Evolutionary conservation across 1,140 invertebrate genomes (phyloP).

Genomic region (Tetramorium alpestre): DNA sequence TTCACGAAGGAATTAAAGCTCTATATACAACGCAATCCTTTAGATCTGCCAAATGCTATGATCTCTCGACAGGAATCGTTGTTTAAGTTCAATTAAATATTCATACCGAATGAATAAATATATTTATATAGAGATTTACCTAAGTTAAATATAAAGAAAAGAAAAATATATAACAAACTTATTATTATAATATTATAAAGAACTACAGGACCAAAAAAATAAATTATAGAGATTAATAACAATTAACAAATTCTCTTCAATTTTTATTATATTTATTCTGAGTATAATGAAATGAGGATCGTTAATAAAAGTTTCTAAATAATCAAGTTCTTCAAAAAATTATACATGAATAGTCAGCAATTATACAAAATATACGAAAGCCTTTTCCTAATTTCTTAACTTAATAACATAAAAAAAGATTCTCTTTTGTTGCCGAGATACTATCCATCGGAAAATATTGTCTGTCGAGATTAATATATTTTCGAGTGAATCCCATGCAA

Average conservation of each 20-base stretch:
- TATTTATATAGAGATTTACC: background rate
- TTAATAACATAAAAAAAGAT: background rate
- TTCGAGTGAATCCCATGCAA: slow-evolving; percentile 14
- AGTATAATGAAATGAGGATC: background rate
- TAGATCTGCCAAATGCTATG: background rate
- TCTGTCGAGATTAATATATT: slow-evolving; percentile 27
- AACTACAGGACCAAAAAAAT: background rate
- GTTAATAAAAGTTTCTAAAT: background rate
- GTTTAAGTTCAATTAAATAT: background rate
- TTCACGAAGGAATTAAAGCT: slow-evolving; percentile 6
- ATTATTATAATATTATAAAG: background rate
- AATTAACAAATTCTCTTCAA: background rate
- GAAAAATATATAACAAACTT: background rate
- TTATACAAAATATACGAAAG: background rate
- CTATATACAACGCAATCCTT: background rate
- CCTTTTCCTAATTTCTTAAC: background rate
- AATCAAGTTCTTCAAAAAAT: background rate
- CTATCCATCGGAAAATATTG: background rate
- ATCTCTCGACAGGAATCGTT: slow-evolving; percentile 1
- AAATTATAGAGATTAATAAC: background rate
- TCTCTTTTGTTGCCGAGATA: background rate
- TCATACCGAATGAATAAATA: background rate
- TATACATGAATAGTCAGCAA: background rate
- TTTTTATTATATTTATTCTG: background rate
- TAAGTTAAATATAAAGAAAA: background rate